Evolutionary conservation across 2,888 invertebrate genomes (phyloP), one percentile per base, ranked within the genome.

Genomic region (Spilosoma lubricipeda): DNA sequence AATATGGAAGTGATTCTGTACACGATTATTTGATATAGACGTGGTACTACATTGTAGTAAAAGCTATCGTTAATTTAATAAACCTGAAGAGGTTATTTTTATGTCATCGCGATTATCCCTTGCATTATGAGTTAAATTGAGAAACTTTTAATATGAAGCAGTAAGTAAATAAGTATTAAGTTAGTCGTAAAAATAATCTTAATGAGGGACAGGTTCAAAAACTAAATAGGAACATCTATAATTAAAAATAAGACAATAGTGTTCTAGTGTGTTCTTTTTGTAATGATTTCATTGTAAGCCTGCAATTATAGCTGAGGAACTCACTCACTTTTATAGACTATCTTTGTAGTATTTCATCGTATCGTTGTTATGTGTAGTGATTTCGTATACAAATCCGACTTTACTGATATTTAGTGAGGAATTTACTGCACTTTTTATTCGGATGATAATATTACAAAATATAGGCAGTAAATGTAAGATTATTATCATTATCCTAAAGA

Each of bases 331-430:
- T 3, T 1, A 2, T 13, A 36, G 39, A 39, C 23, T 23, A n/a
- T 30, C 30, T 69, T 72, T 56, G 66, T 70, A 59, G 59, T 52
- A 36, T 52, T 70, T 73, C 13, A 36, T 70, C 78, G 78, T 77
- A 79, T 81, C 71, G 56, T 79, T 84, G 76, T 71, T 71, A 67
- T 67, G 77, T 73, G 59, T n/a, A n/a, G 33, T 69, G 36, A 69
- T n/a, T 56, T 18, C 70, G 75, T 77, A 76, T 67, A 74, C 71
- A 78, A 84, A 81, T 84, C 80, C 74, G 78, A 73, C 72, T 77
- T 80, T 71, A 84, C 79, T 72, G 73, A 67, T 80, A 83, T 83
- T 84, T 82, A 84, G 80, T 71, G 77, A 59, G 59, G 68, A 77
- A 81, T 79, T 84, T 77, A 76, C 76, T 67, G 63, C 67, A 77